phyloP scores from a whole-genome alignment of 2,797 vertebrate genomes.

The Microctenopoma lineatum region DNA sequence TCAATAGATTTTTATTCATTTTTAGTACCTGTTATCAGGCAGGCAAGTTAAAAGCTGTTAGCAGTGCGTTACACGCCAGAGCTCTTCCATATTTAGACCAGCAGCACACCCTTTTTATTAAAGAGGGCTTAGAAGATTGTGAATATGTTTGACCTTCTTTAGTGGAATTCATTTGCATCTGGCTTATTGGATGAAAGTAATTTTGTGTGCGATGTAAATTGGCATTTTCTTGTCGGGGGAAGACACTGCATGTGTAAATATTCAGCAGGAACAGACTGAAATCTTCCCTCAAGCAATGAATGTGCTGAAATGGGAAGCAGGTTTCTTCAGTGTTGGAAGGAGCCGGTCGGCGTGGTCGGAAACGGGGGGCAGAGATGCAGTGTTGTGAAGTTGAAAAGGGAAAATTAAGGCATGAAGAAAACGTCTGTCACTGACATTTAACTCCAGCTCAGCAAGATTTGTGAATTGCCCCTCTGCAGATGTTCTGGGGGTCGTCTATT shows the following conservation, averaged over 20 bases:
- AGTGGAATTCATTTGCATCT: constrained; percentile 69
- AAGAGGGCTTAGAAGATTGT: constrained; percentile 49
- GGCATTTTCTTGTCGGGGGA: constrained; percentile 52
- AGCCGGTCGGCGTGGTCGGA: constrained; percentile 33
- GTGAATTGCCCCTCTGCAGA: constrained; percentile 36
- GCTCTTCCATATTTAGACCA: constrained; percentile 45
- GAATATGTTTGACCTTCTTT: constrained; percentile 76
- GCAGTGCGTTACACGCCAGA: constrained; percentile 12
- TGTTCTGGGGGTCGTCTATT: constrained; percentile 16
- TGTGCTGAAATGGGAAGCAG: constrained; percentile 43
- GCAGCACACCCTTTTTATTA: constrained; percentile 41
- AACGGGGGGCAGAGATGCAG: constrained; percentile 5
- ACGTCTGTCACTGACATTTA: constrained; percentile 42
- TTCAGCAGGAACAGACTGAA: constrained; percentile 55
- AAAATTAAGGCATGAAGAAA: constrained; percentile 26
- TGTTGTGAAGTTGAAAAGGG: neutral
- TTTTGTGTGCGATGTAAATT: constrained; percentile 61
- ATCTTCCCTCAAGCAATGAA: constrained; percentile 49
- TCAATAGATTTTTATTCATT: constrained; percentile 31
- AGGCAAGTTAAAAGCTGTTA: constrained; percentile 26
- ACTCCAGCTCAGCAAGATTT: constrained; percentile 35
- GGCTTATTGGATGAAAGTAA: constrained; percentile 66
- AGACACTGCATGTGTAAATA: constrained; percentile 63
- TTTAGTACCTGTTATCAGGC: neutral
- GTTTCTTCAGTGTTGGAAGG: constrained; percentile 25